Evolutionary conservation across 2,888 invertebrate species (phyloP).

Genomic region (Amiota mariae): DNA sequence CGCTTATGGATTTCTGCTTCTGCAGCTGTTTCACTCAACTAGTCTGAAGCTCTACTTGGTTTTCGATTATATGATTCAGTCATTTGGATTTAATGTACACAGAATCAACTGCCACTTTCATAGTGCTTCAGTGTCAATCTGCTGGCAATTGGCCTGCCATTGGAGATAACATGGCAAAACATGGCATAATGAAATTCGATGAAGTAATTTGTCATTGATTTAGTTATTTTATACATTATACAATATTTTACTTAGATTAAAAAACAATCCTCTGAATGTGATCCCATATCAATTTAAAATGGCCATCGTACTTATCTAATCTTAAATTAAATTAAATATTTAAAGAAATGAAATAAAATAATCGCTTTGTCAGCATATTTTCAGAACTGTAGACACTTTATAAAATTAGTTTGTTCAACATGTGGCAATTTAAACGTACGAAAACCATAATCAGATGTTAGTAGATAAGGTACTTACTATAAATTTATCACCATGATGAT

Average conservation of each 20-base stretch:
- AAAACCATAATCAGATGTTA: too few relatives aligned
- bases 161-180: neutral
- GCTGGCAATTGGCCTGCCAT: neutral
- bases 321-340: neutral
- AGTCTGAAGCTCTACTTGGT: neutral
- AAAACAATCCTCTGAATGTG: too few relatives aligned
- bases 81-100: neutral
- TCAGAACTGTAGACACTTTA: too few relatives aligned
- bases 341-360: neutral
- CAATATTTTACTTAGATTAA: too few relatives aligned
- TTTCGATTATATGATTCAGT: conserved; percentile 3
- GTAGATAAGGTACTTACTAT: too few relatives aligned
- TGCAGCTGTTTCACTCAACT: neutral
- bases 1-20: neutral
- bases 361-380: too few relatives aligned
- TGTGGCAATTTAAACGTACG: too few relatives aligned
- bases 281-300: too few relatives aligned
- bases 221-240: neutral
- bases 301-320: neutral
- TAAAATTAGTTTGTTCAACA: too few relatives aligned
- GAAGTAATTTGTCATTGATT: neutral
- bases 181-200: neutral
- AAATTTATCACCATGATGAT: neutral
- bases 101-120: neutral
- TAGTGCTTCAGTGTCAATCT: neutral